Conservation (phyloP, 2,888 invertebrate species). For the Athalia circularis region DNA sequence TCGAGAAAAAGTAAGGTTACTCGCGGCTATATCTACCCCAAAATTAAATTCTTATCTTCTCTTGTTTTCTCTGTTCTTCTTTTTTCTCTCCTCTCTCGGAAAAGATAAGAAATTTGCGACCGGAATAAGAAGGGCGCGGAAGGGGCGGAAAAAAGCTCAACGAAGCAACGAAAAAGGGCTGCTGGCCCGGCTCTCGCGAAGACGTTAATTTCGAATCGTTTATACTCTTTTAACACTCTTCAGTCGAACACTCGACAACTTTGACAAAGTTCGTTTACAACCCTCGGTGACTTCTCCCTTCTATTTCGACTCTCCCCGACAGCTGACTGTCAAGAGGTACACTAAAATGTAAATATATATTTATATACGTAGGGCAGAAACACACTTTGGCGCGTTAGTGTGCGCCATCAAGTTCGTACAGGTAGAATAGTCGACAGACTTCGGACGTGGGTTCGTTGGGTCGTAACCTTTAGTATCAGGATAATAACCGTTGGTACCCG, state of each 20-base stretch:
- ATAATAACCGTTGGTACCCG: conserved; percentile 41
- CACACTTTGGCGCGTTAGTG: not conserved
- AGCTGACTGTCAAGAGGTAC: conserved; percentile 2
- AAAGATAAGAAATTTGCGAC: not conserved
- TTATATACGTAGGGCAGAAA: conserved; percentile 13
- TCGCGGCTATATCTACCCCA: not conserved
- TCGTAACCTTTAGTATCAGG: conserved; percentile 35
- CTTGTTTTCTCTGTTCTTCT: not conserved
- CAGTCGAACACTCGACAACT: conserved; percentile 36
- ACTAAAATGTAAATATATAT: not conserved
- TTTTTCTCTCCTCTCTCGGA: not conserved
- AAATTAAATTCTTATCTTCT: not conserved
- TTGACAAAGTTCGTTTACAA: not conserved
- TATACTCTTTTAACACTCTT: not conserved
- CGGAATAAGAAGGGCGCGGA: not conserved
- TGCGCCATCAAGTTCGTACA: too few species aligned
- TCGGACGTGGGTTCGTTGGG: conserved; percentile 43
- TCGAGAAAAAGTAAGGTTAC: conserved; percentile 1
- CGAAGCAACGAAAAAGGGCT: not conserved
- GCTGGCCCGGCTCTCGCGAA: not conserved
- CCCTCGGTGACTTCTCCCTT: not conserved
- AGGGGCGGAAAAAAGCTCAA: not conserved
- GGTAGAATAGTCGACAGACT: conserved; percentile 16
- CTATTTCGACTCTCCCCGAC: not conserved
- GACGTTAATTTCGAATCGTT: conserved; percentile 38